A percentile compares a stretch with the other conserved stretches of the same genome.
These are phyloP conservation scores for Parambassis ranga DNA, from an alignment of 2,797 vertebrate genomes.

Conservation along the genomic window DNA sequence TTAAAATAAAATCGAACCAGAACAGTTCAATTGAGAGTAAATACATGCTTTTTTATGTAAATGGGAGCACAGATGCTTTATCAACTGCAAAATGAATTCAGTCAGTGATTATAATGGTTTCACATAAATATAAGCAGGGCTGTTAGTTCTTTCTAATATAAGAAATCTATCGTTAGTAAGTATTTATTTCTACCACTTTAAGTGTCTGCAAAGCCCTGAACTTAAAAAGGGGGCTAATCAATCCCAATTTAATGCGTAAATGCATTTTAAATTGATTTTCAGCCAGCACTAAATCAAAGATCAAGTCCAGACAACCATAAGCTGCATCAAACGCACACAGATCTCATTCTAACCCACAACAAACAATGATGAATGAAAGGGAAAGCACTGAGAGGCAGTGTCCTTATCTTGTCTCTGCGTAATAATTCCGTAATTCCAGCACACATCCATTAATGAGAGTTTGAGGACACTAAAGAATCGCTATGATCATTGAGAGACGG, in stretches of 20 bases:
- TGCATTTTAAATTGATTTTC: constrained; percentile 45
- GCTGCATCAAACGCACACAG: constrained; percentile 9
- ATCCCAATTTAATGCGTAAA: constrained; percentile 45
- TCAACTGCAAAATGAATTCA: not conserved
- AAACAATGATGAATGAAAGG: constrained; percentile 36
- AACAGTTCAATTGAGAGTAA: no score
- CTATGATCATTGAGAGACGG: constrained; percentile 31
- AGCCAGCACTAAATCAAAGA: constrained; percentile 14
- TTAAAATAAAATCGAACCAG: no score
- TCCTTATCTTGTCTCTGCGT: constrained; percentile 37
- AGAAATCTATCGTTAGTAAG: constrained; percentile 2
- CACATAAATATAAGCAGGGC: not conserved
- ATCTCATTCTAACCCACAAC: constrained; percentile 20
- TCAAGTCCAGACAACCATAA: constrained; percentile 6
- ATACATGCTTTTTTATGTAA: not conserved
- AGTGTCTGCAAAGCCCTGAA: constrained; percentile 21
- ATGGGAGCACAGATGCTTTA: not conserved
- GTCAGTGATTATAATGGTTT: not conserved
- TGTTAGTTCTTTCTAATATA: not conserved
- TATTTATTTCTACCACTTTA: constrained; percentile 19
- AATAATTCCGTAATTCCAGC: constrained; percentile 30
- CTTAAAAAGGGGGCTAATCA: constrained; percentile 28
- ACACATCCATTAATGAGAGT: constrained; percentile 38
- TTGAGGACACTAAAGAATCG: constrained; percentile 21
- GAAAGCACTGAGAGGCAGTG: constrained; percentile 19